Percentiles rank a stretch among this genome's conserved stretches.
Evolutionary conservation across 2,888 invertebrate species (phyloP).

Genomic region (Scaptomyza reducta): DNA sequence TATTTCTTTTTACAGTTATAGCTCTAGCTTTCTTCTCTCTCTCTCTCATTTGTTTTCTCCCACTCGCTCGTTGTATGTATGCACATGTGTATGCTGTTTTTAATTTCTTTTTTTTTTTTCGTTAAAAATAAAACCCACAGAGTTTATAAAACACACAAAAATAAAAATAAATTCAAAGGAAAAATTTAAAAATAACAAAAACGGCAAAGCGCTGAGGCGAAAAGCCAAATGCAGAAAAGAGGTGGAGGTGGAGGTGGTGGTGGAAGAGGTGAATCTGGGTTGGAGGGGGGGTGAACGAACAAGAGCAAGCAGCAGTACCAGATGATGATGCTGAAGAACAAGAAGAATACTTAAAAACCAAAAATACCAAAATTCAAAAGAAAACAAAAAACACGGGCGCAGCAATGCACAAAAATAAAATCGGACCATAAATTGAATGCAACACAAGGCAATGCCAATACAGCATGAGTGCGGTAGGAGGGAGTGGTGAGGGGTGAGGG

Average conservation of each 20-base stretch:
- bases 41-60: constrained; percentile 1
- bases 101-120: constrained; percentile 26
- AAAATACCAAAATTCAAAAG: constrained; percentile 55
- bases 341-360: constrained; percentile 49
- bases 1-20: constrained; percentile 24
- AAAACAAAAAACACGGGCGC: constrained; percentile 41
- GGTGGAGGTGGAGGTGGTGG: too few species aligned
- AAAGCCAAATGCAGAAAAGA: constrained; percentile 30
- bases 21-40: constrained; percentile 9
- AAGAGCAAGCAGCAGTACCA: constrained; percentile 7
- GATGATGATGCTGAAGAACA: constrained; percentile 8
- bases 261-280: not conserved
- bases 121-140: constrained; percentile 76
- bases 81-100: not conserved
- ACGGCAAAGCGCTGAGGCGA: constrained; percentile 59
- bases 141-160: constrained; percentile 71
- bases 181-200: constrained; percentile 72
- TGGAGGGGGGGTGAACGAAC: constrained; percentile 3
- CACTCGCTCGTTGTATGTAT: constrained; percentile 20
- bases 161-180: constrained; percentile 78
- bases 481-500: constrained; percentile 1
- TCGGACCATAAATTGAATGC: constrained; percentile 57
- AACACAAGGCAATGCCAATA: constrained; percentile 39
- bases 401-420: constrained; percentile 64
- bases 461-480: not conserved